Base-by-base conservation (phyloP, 2,888 invertebrate species). In the Tupiocoris notatus region DNA sequence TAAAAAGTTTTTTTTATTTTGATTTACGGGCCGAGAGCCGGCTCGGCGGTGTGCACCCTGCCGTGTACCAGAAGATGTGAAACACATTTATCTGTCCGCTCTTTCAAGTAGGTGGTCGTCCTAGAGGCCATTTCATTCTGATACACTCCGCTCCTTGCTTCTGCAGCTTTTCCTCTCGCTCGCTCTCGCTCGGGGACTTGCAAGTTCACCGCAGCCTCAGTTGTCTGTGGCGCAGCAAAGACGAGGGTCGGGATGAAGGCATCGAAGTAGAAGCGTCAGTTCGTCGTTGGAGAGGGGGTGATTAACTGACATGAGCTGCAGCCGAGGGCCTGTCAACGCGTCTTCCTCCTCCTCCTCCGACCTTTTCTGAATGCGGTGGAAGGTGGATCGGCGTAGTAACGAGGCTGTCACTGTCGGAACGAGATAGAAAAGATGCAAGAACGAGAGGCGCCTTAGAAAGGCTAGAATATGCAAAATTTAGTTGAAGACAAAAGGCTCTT, bases 61-160 rank as follows among this genome's bases (percentile, higher is more conserved):
- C 12, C 39, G 39, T 39, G 39, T 39, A 39, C 39, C 39, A 39
- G 39, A 68, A 76, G 75, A 75, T 65, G 75, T 65, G 76, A 76
- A 73, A 76, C 76, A 76, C 76, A 76, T 76, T 76, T 76, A 76
- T 76, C 76, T 76, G 76, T 76, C 76, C 68, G 76, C 39, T 39
- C 39, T 39, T 76, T 76, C 68, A 76, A 68, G 76, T 76, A 76
- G 76, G 76, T 76, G 76, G 76, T 76, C 76, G 25, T 22, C 56
- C n/a, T 17, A 54, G 23, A 20, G 67, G 20, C 39, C n/a, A n/a
- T n/a, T n/a, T n/a, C n/a, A n/a, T n/a, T 39, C 39, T 39, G 6
- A 12, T 39, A 7, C 39, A 3, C 12, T 39, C 39, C 12, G 6
- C 39, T 39, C 12, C 39, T 39, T 7, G 3, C 12, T 39, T 39